A percentile compares a stretch with the other conserved stretches of the same genome.
Evolutionary conservation across 2,113 vertebrate genomes (phyloP).

Genomic region (Plectropomus leopardus): DNA sequence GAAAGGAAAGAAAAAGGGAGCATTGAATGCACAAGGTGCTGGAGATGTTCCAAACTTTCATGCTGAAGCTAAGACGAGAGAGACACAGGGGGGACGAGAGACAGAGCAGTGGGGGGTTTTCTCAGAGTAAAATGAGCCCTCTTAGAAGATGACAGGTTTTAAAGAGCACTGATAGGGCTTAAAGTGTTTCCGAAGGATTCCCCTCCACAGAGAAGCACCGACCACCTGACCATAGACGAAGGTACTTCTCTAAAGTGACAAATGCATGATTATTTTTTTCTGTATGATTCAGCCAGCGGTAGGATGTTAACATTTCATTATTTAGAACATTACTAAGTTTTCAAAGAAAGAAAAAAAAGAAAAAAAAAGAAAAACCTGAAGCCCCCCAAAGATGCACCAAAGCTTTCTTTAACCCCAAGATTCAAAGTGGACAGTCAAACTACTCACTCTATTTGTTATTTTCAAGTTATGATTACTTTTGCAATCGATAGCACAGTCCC

Average conservation of each 20-base stretch:
- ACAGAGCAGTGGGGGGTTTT: neutral
- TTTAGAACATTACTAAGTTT: neutral
- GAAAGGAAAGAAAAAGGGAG: neutral
- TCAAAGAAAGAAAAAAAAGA: no score
- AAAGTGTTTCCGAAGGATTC: slow-evolving; percentile 3
- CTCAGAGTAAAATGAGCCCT: slow-evolving; percentile 9
- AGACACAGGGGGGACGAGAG: neutral
- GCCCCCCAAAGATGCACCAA: no score
- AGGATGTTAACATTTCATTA: neutral
- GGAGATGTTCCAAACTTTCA: neutral
- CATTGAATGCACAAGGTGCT: neutral
- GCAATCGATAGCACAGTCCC: neutral
- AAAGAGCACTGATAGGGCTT: neutral
- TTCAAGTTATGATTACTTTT: neutral
- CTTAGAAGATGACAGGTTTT: neutral
- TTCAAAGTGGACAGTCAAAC: neutral
- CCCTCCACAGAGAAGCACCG: neutral
- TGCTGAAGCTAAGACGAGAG: neutral
- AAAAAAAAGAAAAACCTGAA: no score
- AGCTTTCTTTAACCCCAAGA: neutral
- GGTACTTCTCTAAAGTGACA: neutral
- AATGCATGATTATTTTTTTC: neutral
- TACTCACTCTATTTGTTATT: no score
- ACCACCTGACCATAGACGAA: neutral
- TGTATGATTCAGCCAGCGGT: neutral